Conservation (phyloP, 2,113 vertebrate species). For the Thalassarche chlororhynchos region DNA sequence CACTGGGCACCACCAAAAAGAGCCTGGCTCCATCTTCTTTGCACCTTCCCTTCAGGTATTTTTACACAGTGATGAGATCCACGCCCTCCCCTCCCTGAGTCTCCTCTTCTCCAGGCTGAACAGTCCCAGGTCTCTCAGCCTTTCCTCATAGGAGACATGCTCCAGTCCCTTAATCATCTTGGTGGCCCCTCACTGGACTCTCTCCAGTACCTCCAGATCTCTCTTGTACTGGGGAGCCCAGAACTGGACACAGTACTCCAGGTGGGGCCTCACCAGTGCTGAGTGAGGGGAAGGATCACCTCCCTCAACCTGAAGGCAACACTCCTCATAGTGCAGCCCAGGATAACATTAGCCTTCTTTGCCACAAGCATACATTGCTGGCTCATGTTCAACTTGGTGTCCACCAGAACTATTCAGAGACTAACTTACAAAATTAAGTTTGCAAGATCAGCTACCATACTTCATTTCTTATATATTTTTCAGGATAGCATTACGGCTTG, state of each 20-base stretch:
- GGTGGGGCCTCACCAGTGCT: background rate
- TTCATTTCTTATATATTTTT: background rate
- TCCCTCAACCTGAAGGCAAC: background rate
- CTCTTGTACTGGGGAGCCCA: background rate
- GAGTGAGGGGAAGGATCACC: background rate
- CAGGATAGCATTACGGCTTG: background rate
- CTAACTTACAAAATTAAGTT: background rate
- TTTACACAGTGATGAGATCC: background rate
- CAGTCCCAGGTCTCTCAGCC: background rate
- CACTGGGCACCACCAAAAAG: background rate
- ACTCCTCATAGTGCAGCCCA: background rate
- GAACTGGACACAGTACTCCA: background rate
- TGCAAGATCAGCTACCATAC: background rate
- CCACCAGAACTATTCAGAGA: background rate
- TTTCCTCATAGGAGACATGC: background rate
- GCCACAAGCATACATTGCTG: background rate
- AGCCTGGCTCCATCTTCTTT: background rate
- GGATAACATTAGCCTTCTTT: background rate
- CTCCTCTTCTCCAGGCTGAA: background rate
- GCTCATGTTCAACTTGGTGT: background rate
- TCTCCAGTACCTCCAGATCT: background rate
- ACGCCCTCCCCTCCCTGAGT: accelerated
- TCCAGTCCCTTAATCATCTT: background rate
- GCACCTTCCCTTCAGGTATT: background rate
- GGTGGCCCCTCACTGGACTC: too few relatives aligned